Evolutionary conservation across 2,113 vertebrate genomes (phyloP).

Genomic region (Neofelis nebulosa): DNA sequence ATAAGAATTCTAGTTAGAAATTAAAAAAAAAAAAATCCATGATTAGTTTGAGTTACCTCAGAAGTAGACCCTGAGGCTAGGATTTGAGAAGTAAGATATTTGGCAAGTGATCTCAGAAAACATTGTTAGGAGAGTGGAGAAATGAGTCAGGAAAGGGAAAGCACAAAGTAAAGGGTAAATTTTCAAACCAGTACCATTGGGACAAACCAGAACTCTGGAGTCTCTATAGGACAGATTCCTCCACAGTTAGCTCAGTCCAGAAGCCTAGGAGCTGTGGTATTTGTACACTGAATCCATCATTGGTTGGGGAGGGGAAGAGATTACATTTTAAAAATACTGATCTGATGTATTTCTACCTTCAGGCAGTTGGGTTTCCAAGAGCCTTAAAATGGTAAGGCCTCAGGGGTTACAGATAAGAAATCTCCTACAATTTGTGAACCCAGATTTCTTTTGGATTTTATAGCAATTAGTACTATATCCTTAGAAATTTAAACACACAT

Average conservation of each 20-base stretch:
- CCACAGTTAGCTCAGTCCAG: not conserved
- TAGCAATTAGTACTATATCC: not conserved
- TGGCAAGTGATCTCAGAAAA: not conserved
- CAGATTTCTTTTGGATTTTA: not conserved
- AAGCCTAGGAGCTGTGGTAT: not conserved
- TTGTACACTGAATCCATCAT: not conserved
- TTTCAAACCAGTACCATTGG: not conserved
- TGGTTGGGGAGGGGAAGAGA: not conserved
- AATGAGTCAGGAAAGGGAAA: not conserved
- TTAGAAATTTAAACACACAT: not conserved
- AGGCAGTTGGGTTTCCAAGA: not conserved
- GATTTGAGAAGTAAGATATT: slow-evolving; percentile 22
- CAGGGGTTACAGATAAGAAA: not conserved
- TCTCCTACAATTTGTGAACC: not conserved
- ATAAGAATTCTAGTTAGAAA: slow-evolving; percentile 3
- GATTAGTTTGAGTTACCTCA: slow-evolving; percentile 39
- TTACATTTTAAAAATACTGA: not conserved
- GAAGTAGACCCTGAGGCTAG: slow-evolving; percentile 18
- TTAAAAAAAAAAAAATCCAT: slow-evolving; percentile 21
- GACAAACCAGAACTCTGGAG: not conserved
- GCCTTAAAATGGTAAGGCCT: not conserved
- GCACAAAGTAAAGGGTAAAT: not conserved
- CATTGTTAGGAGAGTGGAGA: not conserved
- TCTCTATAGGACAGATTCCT: not conserved
- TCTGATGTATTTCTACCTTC: not conserved